Base-by-base conservation (phyloP, 2,797 vertebrate species). In the Dryobates pubescens region DNA sequence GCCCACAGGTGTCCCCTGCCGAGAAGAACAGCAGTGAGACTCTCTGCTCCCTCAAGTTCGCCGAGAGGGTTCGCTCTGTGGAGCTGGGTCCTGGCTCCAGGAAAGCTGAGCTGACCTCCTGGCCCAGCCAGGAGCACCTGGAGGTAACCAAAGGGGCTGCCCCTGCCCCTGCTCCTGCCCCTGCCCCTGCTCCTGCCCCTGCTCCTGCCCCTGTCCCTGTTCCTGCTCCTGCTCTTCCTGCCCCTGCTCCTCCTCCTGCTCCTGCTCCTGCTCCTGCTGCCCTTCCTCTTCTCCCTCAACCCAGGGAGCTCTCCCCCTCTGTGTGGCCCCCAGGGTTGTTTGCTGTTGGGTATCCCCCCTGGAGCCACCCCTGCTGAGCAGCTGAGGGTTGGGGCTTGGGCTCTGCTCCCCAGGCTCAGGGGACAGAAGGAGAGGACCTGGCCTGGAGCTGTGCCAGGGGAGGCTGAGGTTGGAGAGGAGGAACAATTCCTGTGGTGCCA, bases 21-120 rank as follows among this genome's bases (percentile, higher is more conserved):
- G 98, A 98, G 81, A 97, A 97, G 38, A 99, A 99, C 93, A 97
- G 98, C 79, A 99, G 98, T 0, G 99, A 99, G 97, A 99, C 99
- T 0, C 97, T 99, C n/a, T 99, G 99, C 89, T 99, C 99, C n/a
- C 98, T 99, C 62, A 99, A 99, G 97, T 99, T 99, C 9, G 99
- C 99, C 0, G 99, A 99, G 97, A 97, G 99, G 3, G 99, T 99
- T 51, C 99, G 99, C 61, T 98, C 98, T 0, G 98, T 99, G 45
- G 99, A 99, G 97, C 97, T 99, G 87, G 98, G 98, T 47, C 94
- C 97, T 0, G 97, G 97, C 14, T 96, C 97, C 58, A 98, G 98
- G 92, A 98, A 96, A 92, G 77, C 97, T 10, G 99, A 99, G 93
- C 98, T 98, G 73, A 78, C 34, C 17, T 98, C 98, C 34, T 98